phyloP scores from a whole-genome alignment of 2,888 invertebrate genomes.

The Margaritifera margaritifera region DNA sequence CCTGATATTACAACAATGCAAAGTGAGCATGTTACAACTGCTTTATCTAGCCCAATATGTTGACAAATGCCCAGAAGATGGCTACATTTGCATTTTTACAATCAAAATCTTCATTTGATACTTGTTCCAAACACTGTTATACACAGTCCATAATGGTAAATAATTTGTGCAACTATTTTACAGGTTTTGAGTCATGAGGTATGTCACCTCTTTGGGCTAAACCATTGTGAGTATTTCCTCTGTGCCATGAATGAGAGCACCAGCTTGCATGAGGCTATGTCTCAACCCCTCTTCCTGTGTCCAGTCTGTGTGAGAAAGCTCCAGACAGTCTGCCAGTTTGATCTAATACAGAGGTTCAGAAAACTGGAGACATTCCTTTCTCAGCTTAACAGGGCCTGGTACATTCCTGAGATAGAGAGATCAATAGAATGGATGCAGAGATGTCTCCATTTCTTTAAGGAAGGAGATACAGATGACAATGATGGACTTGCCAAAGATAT shows the following conservation, averaged over 20 bases:
- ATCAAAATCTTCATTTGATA: too few relatives aligned
- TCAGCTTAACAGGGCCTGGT: slow-evolving; percentile 38
- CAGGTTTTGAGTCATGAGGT: slow-evolving; percentile 68
- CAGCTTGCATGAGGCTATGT: slow-evolving; percentile 60
- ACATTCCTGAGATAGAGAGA: slow-evolving; percentile 32
- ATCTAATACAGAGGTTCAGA: slow-evolving; percentile 55
- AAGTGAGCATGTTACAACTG: too few relatives aligned
- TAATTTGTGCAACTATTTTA: slow-evolving; percentile 10
- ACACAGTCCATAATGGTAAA: too few relatives aligned
- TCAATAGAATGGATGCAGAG: slow-evolving; percentile 47
- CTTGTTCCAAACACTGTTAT: too few relatives aligned
- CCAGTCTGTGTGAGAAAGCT: slow-evolving; percentile 69
- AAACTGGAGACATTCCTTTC: slow-evolving; percentile 43
- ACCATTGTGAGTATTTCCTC: slow-evolving; percentile 66
- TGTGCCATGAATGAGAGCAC: slow-evolving; percentile 70
- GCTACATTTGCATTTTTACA: too few relatives aligned
- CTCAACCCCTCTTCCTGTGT: slow-evolving; percentile 68
- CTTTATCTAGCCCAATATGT: too few relatives aligned
- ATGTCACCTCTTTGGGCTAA: slow-evolving; percentile 66
- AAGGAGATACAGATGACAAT: not conserved
- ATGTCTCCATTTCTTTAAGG: slow-evolving; percentile 37
- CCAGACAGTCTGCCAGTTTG: slow-evolving; percentile 60
- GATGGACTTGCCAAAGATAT: too few relatives aligned
- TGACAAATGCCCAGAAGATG: too few relatives aligned
- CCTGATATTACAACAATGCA: too few relatives aligned